Base-by-base conservation (phyloP, 1,140 invertebrate species). In the Caerostris darwini region DNA sequence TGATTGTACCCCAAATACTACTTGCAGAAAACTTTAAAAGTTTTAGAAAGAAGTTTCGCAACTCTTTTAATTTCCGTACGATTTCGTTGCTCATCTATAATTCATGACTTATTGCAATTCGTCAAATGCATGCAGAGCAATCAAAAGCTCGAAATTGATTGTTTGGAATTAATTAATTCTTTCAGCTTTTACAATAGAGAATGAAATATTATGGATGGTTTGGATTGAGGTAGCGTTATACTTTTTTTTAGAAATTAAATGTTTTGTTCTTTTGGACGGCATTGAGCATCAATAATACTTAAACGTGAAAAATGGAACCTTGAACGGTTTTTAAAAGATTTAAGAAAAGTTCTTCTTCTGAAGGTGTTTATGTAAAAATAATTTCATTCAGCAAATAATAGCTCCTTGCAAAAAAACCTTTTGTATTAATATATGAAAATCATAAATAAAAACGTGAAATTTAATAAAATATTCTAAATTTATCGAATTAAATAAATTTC, bases 1-100 rank as follows among this genome's bases (percentile, higher is more conserved):
- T 88, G 58, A 67, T 57, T 67, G 5, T 53, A 88, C 19, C 86
- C 86, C 50, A 88, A 88, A 88, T 88, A 64, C 12, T 67, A 7
- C 7, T 4, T 0, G 77, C 50, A 17, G 61, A 34, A 34, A 2
- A 67, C 34, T 14, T 12, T 1, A 34, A 34, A 34, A 34, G 34
- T 34, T 34, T 34, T 34, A 34, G 34, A 34, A 34, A 34, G 34
- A 14, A 10, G 71, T 77, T 77, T 77, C 71, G 71, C 14, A 77
- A 77, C 3, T 5, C 34, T 77, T 77, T 77, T 77, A 77, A 77
- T 77, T 77, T 77, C 8, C 5, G 50, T 50, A 53, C 53, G 50
- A 77, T 77, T 50, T 34, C 8, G 10, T 12, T 77, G 34, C 71
- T 77, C 71, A 77, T 77, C 71, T 77, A 77, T 77, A 77, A 77